Evolutionary conservation across 1,140 invertebrate genomes (phyloP).

Genomic region (Aricia agestis): DNA sequence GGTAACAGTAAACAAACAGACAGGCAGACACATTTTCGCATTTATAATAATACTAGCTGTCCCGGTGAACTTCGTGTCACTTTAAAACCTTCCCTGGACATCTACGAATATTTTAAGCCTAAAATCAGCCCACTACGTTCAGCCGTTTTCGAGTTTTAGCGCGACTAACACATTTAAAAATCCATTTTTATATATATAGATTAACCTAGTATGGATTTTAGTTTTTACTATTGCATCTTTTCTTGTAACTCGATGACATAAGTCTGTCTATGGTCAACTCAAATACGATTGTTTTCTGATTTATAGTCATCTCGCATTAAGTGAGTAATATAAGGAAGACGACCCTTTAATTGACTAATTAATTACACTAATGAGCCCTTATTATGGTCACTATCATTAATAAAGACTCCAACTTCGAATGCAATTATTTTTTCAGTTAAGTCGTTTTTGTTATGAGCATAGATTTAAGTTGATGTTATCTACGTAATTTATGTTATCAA

Average conservation of each 20-base stretch:
- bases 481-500: neutral
- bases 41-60: no score
- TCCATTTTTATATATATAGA: no score
- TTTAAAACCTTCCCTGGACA: no score
- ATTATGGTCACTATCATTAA: slow-evolving; percentile 29
- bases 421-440: slow-evolving; percentile 22
- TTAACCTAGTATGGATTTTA: no score
- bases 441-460: slow-evolving; percentile 5
- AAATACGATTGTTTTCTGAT: slow-evolving; percentile 47
- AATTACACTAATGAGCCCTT: slow-evolving; percentile 49
- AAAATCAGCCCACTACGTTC: no score
- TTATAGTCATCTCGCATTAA: slow-evolving; percentile 44
- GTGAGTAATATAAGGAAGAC: slow-evolving; percentile 43
- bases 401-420: slow-evolving; percentile 18
- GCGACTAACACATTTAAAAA: no score
- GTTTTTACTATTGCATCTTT: no score
- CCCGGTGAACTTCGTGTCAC: no score
- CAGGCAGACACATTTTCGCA: no score
- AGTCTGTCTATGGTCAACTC: slow-evolving; percentile 28
- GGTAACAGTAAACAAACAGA: no score
- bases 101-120: no score
- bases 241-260: slow-evolving; percentile 16
- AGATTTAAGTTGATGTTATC: slow-evolving; percentile 13
- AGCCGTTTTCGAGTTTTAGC: no score
- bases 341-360: slow-evolving; percentile 58